Percentiles rank a stretch among this genome's conserved stretches.
Evolutionary conservation across 2,113 vertebrate species (phyloP).

Genomic region (Chaetorhynchus papuensis): DNA sequence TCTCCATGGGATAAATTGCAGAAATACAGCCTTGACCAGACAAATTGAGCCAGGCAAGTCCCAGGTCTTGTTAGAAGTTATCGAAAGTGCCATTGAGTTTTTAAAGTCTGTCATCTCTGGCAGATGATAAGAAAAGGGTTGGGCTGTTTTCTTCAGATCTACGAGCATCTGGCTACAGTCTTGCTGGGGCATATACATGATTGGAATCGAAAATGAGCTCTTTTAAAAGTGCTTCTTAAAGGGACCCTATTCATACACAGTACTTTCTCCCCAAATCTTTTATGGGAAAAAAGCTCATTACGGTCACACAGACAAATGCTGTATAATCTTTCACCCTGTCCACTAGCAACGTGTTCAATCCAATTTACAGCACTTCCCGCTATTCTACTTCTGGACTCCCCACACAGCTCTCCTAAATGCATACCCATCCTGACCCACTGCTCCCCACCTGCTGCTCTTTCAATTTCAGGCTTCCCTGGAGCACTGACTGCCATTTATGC

Average conservation of each 20-base stretch:
- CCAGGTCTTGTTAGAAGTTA: conserved; percentile 64
- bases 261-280: conserved; percentile 61
- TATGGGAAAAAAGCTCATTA: conserved; percentile 63
- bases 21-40: conserved; percentile 62
- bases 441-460: conserved; percentile 55
- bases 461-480: conserved; percentile 52
- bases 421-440: conserved; percentile 43
- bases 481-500: conserved; percentile 59
- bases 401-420: conserved; percentile 53
- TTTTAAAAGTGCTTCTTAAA: conserved; percentile 57
- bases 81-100: conserved; percentile 63
- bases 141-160: conserved; percentile 59
- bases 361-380: conserved; percentile 60
- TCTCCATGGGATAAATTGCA: conserved; percentile 59
- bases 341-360: conserved; percentile 55
- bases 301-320: conserved; percentile 52
- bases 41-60: conserved; percentile 63
- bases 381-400: conserved; percentile 54
- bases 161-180: conserved; percentile 49
- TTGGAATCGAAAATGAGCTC: conserved; percentile 58
- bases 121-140: conserved; percentile 64
- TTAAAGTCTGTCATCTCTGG: conserved; percentile 59
- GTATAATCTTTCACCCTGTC: conserved; percentile 65
- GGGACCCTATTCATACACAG: conserved; percentile 44
- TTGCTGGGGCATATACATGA: conserved; percentile 63